A percentile compares a stretch with the other conserved stretches of the same genome.
Conservation (phyloP, 2,113 vertebrate genomes). For the Aleadryas rufinucha region DNA sequence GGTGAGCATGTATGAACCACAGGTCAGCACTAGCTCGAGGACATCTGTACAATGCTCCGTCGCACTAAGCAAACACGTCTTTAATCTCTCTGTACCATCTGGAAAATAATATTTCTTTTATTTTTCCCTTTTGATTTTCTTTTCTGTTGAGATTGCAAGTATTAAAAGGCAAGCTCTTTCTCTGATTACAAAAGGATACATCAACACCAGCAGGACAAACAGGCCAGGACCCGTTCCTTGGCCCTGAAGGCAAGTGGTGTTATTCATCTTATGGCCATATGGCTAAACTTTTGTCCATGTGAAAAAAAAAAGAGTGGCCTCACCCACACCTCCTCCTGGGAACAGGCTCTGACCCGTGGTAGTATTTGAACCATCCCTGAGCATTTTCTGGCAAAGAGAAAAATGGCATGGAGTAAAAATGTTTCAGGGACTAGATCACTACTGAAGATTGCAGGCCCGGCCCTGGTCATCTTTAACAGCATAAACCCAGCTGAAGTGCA, state of each 20-base stretch:
- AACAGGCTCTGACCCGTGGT: not conserved
- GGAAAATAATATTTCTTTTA: conserved; percentile 27
- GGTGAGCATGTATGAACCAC: not conserved
- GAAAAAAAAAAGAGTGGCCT: not conserved
- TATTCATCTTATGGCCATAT: not conserved
- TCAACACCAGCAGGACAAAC: not conserved
- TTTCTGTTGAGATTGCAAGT: not conserved
- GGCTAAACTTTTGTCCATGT: not conserved
- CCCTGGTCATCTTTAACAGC: not conserved
- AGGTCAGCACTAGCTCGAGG: conserved; percentile 10
- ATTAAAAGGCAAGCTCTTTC: not conserved
- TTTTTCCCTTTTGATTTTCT: conserved; percentile 5
- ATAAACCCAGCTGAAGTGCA: not conserved
- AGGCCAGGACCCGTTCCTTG: not conserved
- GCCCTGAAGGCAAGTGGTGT: not conserved
- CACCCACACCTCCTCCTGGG: not conserved
- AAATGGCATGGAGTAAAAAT: not conserved
- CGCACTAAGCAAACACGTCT: conserved; percentile 4
- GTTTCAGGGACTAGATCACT: not conserved
- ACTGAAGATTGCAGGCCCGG: not conserved
- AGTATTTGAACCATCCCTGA: not conserved
- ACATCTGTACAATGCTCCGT: not conserved
- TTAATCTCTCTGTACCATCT: conserved; percentile 40
- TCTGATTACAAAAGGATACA: not conserved
- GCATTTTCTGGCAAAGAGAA: not conserved